Evolutionary conservation across 2,797 vertebrate species (phyloP), one percentile per base, ranked within the genome.

Genomic region (Betta splendens): DNA sequence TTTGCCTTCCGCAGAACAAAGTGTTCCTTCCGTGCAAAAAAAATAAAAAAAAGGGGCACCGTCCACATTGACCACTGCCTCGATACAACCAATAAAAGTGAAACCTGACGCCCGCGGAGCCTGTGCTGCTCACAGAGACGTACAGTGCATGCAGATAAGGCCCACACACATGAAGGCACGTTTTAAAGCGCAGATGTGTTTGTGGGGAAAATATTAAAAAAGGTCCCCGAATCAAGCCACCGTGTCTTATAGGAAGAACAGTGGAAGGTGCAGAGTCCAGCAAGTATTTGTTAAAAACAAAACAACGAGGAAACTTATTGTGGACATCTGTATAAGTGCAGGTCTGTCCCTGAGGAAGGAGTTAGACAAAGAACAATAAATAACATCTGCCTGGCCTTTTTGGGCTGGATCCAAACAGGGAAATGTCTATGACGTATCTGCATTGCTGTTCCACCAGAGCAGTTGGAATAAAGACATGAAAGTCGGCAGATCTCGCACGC

Each of bases 311-410:
- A 77, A 85, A 84, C 64, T 87, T 87, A 81, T 77, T 81, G 71
- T 81, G 79, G 84, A 89, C 86, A 88, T 89, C 86, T 89, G 87
- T 84, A 81, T 86, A 75, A 87, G 85, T 79, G 80, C 52, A 60
- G 72, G 60, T 61, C 58, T 48, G 61, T 86, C 83, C 83, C 80
- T 0, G 55, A 82, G 84, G 87, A 78, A 65, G 71, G 65, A 83
- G 47, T 79, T 48, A 72, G 86, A 89, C 85, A 90, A 89, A 89
- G 86, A 88, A 86, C 84, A 89, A 89, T 88, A 86, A 88, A 87
- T 85, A 88, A 88, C 88, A 90, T 89, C 89, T 89, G 89, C 81
- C 80, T 79, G 74, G 83, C 80, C 78, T 83, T 83, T 56, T 71
- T 82, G 83, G 85, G 81, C 82, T 72, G 20, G 62, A 75, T 83